Evolutionary conservation across 2,797 vertebrate species (phyloP).

Genomic region (Esox lucius): DNA sequence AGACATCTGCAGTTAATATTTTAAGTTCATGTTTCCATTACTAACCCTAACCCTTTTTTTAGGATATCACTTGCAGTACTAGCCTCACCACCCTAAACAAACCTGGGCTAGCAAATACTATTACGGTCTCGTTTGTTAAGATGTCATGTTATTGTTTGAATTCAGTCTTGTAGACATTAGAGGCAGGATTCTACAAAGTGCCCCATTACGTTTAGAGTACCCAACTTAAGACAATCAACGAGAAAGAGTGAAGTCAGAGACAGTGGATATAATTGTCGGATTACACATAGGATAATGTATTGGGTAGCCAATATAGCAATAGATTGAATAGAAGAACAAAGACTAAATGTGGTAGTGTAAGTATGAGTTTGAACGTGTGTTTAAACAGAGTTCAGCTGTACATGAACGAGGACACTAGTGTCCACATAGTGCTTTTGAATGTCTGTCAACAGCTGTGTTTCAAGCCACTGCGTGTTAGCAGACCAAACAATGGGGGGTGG

Average conservation of each 20-base stretch:
- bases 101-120: too few species aligned
- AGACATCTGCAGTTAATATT: too few species aligned
- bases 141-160: too few species aligned
- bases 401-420: constrained; percentile 14
- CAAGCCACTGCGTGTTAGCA: constrained; percentile 32
- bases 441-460: constrained; percentile 51
- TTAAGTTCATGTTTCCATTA: too few species aligned
- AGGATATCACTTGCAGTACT: too few species aligned
- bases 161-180: too few species aligned
- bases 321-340: neutral
- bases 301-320: too few species aligned
- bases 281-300: neutral
- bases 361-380: neutral
- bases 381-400: neutral
- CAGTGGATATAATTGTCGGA: neutral
- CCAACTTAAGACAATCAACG: neutral
- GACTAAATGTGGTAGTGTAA: neutral
- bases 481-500: constrained; percentile 37
- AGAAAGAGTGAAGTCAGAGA: neutral
- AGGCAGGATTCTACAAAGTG: too few species aligned
- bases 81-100: too few species aligned
- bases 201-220: neutral
- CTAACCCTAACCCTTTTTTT: too few species aligned
- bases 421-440: constrained; percentile 22
- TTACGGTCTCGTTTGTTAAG: too few species aligned